Conservation (phyloP, 2,113 vertebrate genomes). For the Oxyruncus cristatus region DNA sequence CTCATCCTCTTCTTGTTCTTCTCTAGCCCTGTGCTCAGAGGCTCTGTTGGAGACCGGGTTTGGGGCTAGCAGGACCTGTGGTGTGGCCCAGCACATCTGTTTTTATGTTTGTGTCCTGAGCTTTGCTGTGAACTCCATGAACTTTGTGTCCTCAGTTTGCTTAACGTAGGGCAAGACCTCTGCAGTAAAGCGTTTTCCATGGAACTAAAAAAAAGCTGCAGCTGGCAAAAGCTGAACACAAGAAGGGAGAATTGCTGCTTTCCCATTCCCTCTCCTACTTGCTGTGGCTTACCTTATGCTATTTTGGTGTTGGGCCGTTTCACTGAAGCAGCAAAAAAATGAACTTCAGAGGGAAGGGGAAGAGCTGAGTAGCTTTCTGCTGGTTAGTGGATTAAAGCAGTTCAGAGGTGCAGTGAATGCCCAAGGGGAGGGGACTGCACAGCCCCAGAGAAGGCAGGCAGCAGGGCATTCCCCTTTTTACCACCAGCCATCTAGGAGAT, state of each 20-base stretch:
- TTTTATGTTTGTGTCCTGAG: background rate
- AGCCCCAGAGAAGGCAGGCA: background rate
- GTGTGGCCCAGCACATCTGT: background rate
- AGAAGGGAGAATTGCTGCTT: background rate
- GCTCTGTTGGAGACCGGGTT: background rate
- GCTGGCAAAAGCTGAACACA: background rate
- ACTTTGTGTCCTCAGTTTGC: background rate
- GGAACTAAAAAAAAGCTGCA: slow-evolving; percentile 12
- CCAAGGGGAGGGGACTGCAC: background rate
- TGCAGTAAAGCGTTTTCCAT: background rate
- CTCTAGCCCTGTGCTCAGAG: background rate
- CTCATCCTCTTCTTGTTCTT: background rate
- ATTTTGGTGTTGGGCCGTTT: background rate
- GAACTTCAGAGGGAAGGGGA: background rate
- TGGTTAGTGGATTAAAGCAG: background rate
- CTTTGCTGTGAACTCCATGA: background rate
- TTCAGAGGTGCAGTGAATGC: background rate
- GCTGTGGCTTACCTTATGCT: background rate
- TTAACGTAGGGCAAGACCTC: background rate
- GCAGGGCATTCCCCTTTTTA: background rate
- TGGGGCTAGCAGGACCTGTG: background rate
- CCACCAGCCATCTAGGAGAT: background rate
- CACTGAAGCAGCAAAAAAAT: slow-evolving; percentile 26
- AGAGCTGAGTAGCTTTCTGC: background rate
- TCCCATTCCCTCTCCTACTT: background rate